These are phyloP conservation scores for Drosophila atroscutellata DNA, from an alignment of 2,888 invertebrate species.

Conservation along the genomic window DNA sequence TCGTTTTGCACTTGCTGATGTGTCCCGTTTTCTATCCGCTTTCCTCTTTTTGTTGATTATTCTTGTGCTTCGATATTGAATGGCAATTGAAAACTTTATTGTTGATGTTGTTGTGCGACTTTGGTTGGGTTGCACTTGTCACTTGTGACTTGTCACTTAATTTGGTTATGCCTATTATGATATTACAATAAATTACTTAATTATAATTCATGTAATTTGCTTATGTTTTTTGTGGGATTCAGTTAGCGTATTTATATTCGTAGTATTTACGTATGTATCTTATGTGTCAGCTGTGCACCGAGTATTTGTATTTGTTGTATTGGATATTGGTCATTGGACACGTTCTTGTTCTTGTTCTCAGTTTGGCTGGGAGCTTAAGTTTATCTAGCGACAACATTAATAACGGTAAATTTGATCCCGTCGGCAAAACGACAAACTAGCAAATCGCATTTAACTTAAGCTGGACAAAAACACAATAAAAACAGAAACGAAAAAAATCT, in stretches of 20 bases:
- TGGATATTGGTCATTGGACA: background rate
- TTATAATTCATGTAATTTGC: conserved; percentile 19
- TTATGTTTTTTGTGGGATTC: background rate
- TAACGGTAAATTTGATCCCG: conserved; percentile 50
- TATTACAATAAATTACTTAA: conserved; percentile 5
- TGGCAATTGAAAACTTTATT: background rate
- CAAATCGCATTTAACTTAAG: conserved; percentile 33
- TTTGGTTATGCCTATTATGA: conserved; percentile 4
- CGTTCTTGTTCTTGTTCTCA: conserved; percentile 46
- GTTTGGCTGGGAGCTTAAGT: conserved; percentile 29
- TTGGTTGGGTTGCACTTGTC: conserved; percentile 14
- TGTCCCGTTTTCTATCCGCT: conserved; percentile 5
- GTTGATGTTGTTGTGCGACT: background rate
- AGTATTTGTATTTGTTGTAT: conserved; percentile 32
- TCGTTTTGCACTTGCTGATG: conserved; percentile 31
- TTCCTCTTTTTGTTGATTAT: conserved; percentile 15
- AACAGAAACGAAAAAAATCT: conserved; percentile 13
- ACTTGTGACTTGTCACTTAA: conserved; percentile 35
- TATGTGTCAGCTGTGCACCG: conserved; percentile 49
- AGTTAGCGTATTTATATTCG: background rate
- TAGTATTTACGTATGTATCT: background rate
- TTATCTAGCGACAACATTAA: conserved; percentile 65
- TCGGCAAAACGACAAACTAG: conserved; percentile 24
- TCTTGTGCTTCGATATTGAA: background rate
- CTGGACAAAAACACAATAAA: conserved; percentile 6